Conservation (phyloP, 1,140 invertebrate genomes). For the Aphaenogaster rudis region DNA sequence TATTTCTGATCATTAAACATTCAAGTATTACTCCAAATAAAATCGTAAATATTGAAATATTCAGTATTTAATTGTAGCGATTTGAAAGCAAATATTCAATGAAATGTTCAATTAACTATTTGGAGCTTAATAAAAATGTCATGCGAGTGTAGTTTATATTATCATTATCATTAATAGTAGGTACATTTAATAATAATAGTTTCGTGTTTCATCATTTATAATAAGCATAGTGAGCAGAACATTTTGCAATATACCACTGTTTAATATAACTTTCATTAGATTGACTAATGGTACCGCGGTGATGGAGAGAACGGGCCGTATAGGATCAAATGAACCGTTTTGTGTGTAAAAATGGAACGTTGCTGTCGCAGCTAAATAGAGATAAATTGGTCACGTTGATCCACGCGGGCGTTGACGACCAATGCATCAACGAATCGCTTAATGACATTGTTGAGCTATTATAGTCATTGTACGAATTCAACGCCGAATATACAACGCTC, state of each 20-base stretch:
- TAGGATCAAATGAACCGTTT: slow-evolving; percentile 45
- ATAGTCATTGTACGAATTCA: slow-evolving; percentile 73
- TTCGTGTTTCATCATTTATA: not conserved
- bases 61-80: not conserved
- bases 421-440: slow-evolving; percentile 66
- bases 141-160: not conserved
- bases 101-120: not conserved
- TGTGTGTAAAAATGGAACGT: slow-evolving; percentile 51
- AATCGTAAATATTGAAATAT: not conserved
- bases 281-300: slow-evolving; percentile 41
- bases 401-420: slow-evolving; percentile 63
- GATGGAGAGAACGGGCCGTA: not conserved
- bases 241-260: slow-evolving; percentile 15
- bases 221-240: not conserved
- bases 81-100: not conserved
- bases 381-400: slow-evolving; percentile 63
- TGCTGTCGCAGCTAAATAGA: slow-evolving; percentile 51
- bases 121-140: not conserved
- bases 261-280: slow-evolving; percentile 52
- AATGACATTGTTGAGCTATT: slow-evolving; percentile 73
- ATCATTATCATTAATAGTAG: not conserved
- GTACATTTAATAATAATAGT: slow-evolving; percentile 1
- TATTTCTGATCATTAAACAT: not conserved
- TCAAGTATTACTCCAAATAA: not conserved
- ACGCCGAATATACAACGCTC: slow-evolving; percentile 70